Percentiles rank a stretch among this genome's conserved stretches.
Evolutionary conservation across 2,888 invertebrate genomes (phyloP).

Genomic region (Cheiracanthium punctorium): DNA sequence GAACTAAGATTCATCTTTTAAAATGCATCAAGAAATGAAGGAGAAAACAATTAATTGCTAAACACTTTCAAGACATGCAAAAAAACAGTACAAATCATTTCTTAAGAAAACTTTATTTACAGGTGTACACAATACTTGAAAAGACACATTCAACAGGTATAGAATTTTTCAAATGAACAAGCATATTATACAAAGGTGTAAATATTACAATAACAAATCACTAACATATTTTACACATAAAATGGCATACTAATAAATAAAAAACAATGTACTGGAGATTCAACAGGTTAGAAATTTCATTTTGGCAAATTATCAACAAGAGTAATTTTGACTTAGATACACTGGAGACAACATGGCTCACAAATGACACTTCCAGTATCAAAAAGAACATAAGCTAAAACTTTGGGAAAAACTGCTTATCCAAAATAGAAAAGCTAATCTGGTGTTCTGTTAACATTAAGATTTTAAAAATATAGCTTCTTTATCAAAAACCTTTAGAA

Average conservation of each 20-base stretch:
- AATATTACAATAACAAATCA: conserved; percentile 61
- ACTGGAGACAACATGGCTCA: not conserved
- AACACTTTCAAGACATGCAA: too few relatives aligned
- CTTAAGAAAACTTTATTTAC: conserved; percentile 43
- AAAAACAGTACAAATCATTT: conserved; percentile 36
- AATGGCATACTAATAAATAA: conserved; percentile 47
- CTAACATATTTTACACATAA: conserved; percentile 48
- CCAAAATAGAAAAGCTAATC: conserved; percentile 67
- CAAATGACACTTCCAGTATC: conserved; percentile 48
- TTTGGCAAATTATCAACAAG: conserved; percentile 51
- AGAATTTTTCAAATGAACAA: conserved; percentile 63
- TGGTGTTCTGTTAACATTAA: conserved; percentile 52
- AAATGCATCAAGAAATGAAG: too few relatives aligned
- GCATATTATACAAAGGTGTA: conserved; percentile 63
- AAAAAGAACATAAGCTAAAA: conserved; percentile 46
- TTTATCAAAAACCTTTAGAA: conserved; percentile 51
- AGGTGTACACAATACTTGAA: conserved; percentile 53
- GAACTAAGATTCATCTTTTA: too few relatives aligned
- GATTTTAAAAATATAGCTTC: conserved; percentile 56
- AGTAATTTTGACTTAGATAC: conserved; percentile 39
- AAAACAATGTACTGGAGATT: conserved; percentile 55
- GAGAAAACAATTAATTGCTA: too few relatives aligned
- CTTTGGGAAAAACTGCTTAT: conserved; percentile 61
- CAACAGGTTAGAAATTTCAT: conserved; percentile 66
- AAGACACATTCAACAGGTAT: conserved; percentile 58